Conservation (phyloP, 2,888 invertebrate species). For the Podotricha telesiphe region DNA sequence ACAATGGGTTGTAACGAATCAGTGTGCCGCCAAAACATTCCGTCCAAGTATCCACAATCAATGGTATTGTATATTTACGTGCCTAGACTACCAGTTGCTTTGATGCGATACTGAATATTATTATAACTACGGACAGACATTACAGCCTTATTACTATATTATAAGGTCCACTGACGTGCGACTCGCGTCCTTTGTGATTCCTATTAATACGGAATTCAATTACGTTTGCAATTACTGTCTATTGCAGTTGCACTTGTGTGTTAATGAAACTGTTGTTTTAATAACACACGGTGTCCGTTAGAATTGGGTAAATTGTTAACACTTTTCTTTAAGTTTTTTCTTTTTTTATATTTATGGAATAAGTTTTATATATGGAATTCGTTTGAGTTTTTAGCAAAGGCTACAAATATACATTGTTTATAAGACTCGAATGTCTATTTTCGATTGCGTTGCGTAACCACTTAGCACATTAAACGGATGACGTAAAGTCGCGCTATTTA, state of each 20-base stretch:
- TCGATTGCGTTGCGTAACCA: neutral
- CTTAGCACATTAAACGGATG: neutral
- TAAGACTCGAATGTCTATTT: neutral
- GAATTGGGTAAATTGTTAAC: too few species aligned
- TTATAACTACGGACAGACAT: neutral
- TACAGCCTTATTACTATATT: conserved; percentile 20
- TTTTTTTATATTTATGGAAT: too few species aligned
- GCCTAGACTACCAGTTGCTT: conserved; percentile 47
- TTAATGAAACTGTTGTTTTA: too few species aligned
- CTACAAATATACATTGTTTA: neutral
- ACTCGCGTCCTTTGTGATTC: conserved; percentile 24
- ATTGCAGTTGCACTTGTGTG: neutral
- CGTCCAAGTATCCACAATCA: conserved; percentile 53
- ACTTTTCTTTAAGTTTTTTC: too few species aligned
- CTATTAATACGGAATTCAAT: conserved; percentile 36
- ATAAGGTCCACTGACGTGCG: conserved; percentile 7
- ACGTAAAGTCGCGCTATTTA: neutral
- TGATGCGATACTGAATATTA: conserved; percentile 39
- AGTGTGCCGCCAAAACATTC: conserved; percentile 58
- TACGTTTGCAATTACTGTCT: neutral
- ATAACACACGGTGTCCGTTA: too few species aligned
- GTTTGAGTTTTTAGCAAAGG: neutral
- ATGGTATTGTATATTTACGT: conserved; percentile 56
- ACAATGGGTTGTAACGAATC: conserved; percentile 56
- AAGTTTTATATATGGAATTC: too few species aligned